Evolutionary conservation across 2,888 invertebrate species (phyloP).

Genomic region (Brachycybe producta): DNA sequence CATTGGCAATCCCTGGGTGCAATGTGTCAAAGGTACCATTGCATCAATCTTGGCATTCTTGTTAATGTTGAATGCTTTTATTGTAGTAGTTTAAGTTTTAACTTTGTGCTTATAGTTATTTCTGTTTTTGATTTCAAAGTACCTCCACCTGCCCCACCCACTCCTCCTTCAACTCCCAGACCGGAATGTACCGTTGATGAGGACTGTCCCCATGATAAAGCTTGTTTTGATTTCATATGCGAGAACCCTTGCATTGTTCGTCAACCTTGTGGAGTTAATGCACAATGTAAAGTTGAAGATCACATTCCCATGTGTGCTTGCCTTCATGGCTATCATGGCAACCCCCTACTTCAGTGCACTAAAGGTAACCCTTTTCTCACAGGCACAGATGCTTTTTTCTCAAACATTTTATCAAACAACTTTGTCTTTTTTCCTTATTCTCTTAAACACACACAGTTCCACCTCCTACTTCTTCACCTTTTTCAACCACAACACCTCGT

Average conservation of each 20-base stretch:
- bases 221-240: constrained; percentile 63
- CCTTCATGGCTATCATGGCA: constrained; percentile 56
- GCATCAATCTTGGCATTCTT: too few species aligned
- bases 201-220: constrained; percentile 66
- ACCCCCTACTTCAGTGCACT: constrained; percentile 41
- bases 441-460: neutral
- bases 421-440: neutral
- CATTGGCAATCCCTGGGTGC: constrained; percentile 72
- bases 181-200: constrained; percentile 59
- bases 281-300: constrained; percentile 26
- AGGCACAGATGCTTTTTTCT: too few species aligned
- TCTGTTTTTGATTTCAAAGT: too few species aligned
- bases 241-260: constrained; percentile 50
- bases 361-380: constrained; percentile 18
- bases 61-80: too few species aligned
- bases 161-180: constrained; percentile 36
- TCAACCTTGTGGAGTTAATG: constrained; percentile 25
- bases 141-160: too few species aligned
- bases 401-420: neutral
- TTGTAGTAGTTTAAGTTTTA: too few species aligned
- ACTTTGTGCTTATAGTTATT: too few species aligned
- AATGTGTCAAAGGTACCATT: constrained; percentile 53
- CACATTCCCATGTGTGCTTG: constrained; percentile 30
- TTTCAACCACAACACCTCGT: constrained; percentile 24
- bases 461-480: constrained; percentile 25